phyloP scores from a whole-genome alignment of 2,113 vertebrate species.

The Garra rufa region DNA sequence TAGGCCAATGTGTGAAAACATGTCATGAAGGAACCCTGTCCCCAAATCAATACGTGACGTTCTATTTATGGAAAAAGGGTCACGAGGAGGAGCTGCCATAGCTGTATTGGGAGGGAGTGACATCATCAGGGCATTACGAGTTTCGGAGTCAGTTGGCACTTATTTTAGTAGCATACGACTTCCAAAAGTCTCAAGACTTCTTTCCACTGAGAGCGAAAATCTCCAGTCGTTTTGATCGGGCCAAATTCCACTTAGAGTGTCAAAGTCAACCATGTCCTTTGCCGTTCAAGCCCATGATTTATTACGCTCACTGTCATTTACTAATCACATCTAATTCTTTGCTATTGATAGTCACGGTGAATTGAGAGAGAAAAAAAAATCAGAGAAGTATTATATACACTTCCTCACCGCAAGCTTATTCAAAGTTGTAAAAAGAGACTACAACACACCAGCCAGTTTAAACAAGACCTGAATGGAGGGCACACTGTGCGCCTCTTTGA shows the following conservation, averaged over 20 bases:
- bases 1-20: conserved; percentile 74
- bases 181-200: conserved; percentile 64
- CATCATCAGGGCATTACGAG: conserved; percentile 60
- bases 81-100: conserved; percentile 69
- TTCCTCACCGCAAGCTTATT: conserved; percentile 16
- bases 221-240: conserved; percentile 56
- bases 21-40: conserved; percentile 69
- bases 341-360: not conserved
- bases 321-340: conserved; percentile 41
- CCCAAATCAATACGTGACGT: conserved; percentile 74
- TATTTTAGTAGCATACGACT: conserved; percentile 65
- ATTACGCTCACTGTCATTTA: conserved; percentile 19
- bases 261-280: conserved; percentile 59
- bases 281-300: not conserved
- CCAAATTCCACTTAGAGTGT: conserved; percentile 63
- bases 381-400: conserved; percentile 22
- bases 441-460: conserved; percentile 38
- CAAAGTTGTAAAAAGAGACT: conserved; percentile 32
- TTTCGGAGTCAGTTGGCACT: conserved; percentile 51
- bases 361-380: conserved; percentile 5
- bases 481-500: conserved; percentile 50
- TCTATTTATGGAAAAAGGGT: conserved; percentile 80
- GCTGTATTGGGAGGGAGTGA: conserved; percentile 59
- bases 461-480: conserved; percentile 50
- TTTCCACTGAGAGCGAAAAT: conserved; percentile 55